Evolutionary conservation across 2,113 vertebrate species (phyloP).

Genomic region (Aptenodytes forsteri): DNA sequence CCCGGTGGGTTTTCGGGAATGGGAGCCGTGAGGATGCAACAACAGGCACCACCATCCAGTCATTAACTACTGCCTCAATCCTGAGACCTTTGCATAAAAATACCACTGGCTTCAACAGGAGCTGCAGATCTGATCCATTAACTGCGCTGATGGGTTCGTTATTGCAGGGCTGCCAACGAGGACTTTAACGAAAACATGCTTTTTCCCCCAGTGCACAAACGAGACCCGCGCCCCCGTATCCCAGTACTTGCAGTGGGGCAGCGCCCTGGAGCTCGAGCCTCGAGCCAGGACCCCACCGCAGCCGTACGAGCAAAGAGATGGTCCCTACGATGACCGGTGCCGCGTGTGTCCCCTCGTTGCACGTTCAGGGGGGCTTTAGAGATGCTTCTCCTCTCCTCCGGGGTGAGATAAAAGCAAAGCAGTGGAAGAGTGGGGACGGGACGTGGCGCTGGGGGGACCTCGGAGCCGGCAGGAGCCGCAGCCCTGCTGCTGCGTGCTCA

Average conservation of each 20-base stretch:
- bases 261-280: neutral
- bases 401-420: neutral
- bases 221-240: fast-evolving
- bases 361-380: neutral
- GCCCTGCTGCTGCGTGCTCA: neutral
- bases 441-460: fast-evolving
- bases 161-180: neutral
- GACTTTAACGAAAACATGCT: fast-evolving
- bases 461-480: fast-evolving
- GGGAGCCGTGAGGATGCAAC: neutral
- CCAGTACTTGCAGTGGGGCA: no score
- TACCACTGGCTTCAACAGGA: neutral
- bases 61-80: neutral
- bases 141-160: neutral
- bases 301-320: fast-evolving
- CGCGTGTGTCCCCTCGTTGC: fast-evolving
- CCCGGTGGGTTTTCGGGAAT: fast-evolving
- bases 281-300: neutral
- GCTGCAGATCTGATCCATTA: neutral
- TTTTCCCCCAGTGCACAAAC: no score
- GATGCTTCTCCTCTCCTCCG: neutral
- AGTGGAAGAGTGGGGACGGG: neutral
- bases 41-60: neutral
- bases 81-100: neutral
- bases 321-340: fast-evolving